These are phyloP conservation scores for Polydrusus tereticollis DNA, from an alignment of 2,888 invertebrate genomes.

Conservation along the genomic window DNA sequence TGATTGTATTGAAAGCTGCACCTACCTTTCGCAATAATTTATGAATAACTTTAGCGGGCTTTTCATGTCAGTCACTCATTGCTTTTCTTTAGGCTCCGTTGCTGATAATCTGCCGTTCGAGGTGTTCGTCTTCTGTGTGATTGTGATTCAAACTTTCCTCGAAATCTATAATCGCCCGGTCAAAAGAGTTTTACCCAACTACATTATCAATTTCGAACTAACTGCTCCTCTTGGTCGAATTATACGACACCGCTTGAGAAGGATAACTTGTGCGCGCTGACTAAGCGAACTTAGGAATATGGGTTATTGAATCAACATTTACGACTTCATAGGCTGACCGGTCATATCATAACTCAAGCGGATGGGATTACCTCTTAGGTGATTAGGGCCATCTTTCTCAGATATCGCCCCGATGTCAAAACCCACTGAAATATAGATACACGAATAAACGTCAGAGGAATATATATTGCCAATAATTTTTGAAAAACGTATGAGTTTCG, in stretches of 20 bases:
- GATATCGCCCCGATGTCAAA: constrained; percentile 62
- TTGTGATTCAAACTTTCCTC: too few relatives aligned
- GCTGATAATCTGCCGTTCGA: too few relatives aligned
- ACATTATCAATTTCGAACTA: not conserved
- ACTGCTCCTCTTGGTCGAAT: too few relatives aligned
- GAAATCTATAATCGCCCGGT: too few relatives aligned
- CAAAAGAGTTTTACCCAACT: too few relatives aligned
- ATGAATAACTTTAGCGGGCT: too few relatives aligned
- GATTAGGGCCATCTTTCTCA: constrained; percentile 67
- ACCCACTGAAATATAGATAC: constrained; percentile 58
- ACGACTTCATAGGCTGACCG: constrained; percentile 63
- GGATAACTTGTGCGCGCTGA: constrained; percentile 10
- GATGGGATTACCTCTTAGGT: constrained; percentile 67
- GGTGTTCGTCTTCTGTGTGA: too few relatives aligned
- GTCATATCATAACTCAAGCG: constrained; percentile 67
- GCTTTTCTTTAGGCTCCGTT: too few relatives aligned
- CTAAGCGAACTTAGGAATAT: constrained; percentile 30
- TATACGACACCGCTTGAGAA: too few relatives aligned
- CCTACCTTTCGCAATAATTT: too few relatives aligned
- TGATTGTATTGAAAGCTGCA: too few relatives aligned
- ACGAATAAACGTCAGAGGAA: constrained; percentile 51
- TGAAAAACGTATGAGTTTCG: constrained; percentile 47
- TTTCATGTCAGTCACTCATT: too few relatives aligned
- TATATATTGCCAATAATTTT: constrained; percentile 53
- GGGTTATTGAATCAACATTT: constrained; percentile 67